Percentiles rank a stretch among this genome's conserved stretches.
Evolutionary conservation across 2,113 vertebrate species (phyloP).

Genomic region (Ciconia boyciana): DNA sequence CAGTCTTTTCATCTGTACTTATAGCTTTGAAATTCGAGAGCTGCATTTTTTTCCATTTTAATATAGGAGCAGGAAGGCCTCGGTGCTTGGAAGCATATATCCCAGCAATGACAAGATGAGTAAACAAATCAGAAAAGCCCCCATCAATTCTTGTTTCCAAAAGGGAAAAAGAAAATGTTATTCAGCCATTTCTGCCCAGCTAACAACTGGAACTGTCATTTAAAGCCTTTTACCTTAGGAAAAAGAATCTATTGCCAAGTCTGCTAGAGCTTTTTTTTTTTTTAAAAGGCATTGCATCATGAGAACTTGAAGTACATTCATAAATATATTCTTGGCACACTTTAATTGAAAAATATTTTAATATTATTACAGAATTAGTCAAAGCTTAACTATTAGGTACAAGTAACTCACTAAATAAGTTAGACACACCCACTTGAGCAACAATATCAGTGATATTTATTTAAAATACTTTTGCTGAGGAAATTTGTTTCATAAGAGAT

Average conservation of each 20-base stretch:
- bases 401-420: conserved; percentile 20
- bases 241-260: background rate
- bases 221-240: background rate
- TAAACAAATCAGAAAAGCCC: background rate
- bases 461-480: conserved; percentile 73
- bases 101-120: background rate
- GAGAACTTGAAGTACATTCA: background rate
- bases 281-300: background rate
- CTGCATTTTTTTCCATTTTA: background rate
- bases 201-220: background rate
- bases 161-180: background rate
- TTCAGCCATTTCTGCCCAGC: background rate
- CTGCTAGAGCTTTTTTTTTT: background rate
- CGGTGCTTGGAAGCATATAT: background rate
- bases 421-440: conserved; percentile 67
- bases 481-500: conserved; percentile 31
- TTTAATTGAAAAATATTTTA: conserved; percentile 41
- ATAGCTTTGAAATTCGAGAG: background rate
- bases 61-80: background rate
- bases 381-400: background rate
- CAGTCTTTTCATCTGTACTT: background rate
- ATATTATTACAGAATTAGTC: conserved; percentile 1
- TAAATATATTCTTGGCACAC: background rate
- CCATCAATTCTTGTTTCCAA: background rate
- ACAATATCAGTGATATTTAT: conserved; percentile 75